Conservation (phyloP, 2,797 vertebrate genomes). For the Tiaroga cobitis region DNA sequence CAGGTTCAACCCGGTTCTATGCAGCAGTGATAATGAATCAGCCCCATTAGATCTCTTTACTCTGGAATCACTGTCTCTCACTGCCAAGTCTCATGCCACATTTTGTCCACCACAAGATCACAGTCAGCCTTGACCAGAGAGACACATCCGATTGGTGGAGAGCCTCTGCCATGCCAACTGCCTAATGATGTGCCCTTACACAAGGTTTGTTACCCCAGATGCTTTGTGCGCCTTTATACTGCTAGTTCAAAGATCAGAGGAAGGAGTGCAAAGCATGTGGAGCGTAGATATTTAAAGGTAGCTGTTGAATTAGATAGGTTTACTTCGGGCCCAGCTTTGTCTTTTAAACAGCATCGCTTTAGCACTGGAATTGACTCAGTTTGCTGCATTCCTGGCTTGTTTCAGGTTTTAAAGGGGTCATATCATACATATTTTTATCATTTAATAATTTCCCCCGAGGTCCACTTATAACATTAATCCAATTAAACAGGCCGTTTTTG, state of each 20-base stretch:
- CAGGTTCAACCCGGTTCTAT: conserved; percentile 45
- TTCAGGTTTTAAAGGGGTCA: conserved; percentile 41
- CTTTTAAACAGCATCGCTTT: conserved; percentile 14
- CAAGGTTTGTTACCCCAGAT: conserved; percentile 18
- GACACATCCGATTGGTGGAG: conserved; percentile 11
- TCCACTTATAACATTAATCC: conserved; percentile 12
- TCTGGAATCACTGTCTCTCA: conserved; percentile 64
- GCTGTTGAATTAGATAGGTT: neutral
- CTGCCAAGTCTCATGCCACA: conserved; percentile 66
- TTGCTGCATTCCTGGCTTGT: conserved; percentile 18
- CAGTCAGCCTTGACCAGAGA: conserved; percentile 38
- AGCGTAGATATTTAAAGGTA: neutral
- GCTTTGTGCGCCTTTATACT: conserved; percentile 1
- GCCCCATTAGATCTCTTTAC: conserved; percentile 37
- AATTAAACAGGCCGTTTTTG: conserved; percentile 28
- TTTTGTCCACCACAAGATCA: conserved; percentile 27
- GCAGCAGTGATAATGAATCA: conserved; percentile 45
- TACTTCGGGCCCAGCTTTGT: conserved; percentile 3
- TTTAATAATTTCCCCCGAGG: conserved; percentile 31
- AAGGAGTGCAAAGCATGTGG: neutral
- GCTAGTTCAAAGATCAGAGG: neutral
- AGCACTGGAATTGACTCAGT: conserved; percentile 2
- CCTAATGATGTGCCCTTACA: conserved; percentile 45
- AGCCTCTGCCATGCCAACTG: conserved; percentile 46
- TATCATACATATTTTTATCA: conserved; percentile 33